Conservation (phyloP, 35 echinoderm and acorn worm species). For the Apostichopus californicus region DNA sequence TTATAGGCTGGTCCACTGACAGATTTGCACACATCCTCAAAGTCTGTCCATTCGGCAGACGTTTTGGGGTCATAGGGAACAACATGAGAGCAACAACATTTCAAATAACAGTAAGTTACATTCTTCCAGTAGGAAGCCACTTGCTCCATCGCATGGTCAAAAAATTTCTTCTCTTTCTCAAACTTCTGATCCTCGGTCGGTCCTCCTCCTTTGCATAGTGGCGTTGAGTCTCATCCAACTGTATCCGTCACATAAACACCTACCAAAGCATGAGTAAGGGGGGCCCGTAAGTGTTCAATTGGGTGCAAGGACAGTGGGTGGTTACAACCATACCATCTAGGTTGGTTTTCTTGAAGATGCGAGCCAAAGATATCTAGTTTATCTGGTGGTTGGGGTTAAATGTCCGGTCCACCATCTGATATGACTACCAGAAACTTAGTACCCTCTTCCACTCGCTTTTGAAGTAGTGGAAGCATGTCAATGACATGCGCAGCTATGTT, state of each 20-base stretch:
- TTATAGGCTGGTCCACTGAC: neutral
- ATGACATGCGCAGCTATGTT: conserved; percentile 6
- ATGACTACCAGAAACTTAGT: neutral
- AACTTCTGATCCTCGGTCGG: neutral
- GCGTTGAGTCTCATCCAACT: conserved; percentile 7
- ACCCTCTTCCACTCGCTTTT: conserved; percentile 18
- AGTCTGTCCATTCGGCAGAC: neutral
- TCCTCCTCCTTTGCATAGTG: conserved; percentile 36
- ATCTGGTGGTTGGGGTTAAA: neutral
- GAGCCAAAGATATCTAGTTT: conserved; percentile 29
- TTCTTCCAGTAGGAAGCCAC: conserved; percentile 12
- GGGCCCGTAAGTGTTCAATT: conserved; percentile 32
- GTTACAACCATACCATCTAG: conserved; percentile 35
- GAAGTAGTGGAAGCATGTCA: conserved; percentile 22
- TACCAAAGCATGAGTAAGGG: conserved; percentile 24
- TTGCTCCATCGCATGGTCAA: conserved; percentile 26
- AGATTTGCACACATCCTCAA: neutral
- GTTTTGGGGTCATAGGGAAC: neutral
- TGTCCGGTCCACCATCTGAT: conserved; percentile 44
- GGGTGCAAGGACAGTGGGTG: conserved; percentile 27
- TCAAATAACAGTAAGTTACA: neutral
- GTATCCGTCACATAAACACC: conserved; percentile 22
- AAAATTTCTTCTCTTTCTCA: conserved; percentile 27
- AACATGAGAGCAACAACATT: neutral
- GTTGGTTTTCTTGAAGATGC: neutral